Evolutionary conservation across 2,797 vertebrate genomes (phyloP).

Genomic region (Sarcophilus harrisii): DNA sequence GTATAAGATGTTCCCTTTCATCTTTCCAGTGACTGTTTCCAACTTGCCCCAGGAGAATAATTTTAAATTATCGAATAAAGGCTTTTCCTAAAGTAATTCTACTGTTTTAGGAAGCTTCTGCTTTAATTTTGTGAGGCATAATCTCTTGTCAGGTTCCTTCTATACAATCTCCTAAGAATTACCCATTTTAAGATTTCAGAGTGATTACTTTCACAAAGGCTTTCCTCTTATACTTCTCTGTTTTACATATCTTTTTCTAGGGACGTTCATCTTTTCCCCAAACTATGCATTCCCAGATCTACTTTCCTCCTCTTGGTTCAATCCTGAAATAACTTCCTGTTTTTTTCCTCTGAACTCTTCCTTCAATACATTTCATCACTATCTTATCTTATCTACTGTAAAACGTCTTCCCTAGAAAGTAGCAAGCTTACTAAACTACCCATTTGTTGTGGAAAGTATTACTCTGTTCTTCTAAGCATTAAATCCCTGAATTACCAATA

Average conservation of each 20-base stretch:
- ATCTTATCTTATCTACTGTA: constrained; percentile 62
- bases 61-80: constrained; percentile 6
- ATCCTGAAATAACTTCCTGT: constrained; percentile 68
- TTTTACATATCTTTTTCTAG: constrained; percentile 12
- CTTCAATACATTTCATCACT: constrained; percentile 62
- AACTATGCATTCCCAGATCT: constrained; percentile 50
- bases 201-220: constrained; percentile 12
- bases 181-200: background rate
- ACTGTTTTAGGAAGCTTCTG: background rate
- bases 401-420: constrained; percentile 70
- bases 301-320: constrained; percentile 43
- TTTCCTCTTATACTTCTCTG: background rate
- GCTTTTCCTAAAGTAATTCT: background rate
- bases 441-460: constrained; percentile 58
- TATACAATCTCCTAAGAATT: background rate
- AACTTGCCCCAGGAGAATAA: background rate
- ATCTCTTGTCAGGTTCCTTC: background rate
- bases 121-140: background rate
- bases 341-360: constrained; percentile 59
- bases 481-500: constrained; percentile 27
- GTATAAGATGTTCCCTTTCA: background rate
- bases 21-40: background rate
- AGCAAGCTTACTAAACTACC: constrained; percentile 32
- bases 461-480: constrained; percentile 32
- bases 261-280: constrained; percentile 45